Conservation (phyloP, 2,113 vertebrate genomes). For the Poecilia latipinna region DNA sequence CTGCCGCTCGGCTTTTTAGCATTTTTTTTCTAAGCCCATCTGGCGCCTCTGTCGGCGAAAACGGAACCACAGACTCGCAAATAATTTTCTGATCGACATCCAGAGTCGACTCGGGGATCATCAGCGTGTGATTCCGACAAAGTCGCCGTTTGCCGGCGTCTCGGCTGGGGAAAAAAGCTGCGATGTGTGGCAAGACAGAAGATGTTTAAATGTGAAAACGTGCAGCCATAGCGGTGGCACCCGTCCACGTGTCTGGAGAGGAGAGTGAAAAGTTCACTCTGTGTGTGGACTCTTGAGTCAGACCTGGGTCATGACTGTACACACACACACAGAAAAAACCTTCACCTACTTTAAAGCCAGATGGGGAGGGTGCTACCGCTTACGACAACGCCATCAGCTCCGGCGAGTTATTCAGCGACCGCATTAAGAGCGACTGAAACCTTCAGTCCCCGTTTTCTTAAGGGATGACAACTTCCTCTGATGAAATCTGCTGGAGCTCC, state of each 20-base stretch:
- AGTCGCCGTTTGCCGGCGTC: slow-evolving; percentile 40
- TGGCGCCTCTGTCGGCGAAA: slow-evolving; percentile 8
- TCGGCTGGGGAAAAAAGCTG: slow-evolving; percentile 5
- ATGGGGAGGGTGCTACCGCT: slow-evolving; percentile 51
- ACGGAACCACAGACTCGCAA: slow-evolving; percentile 45
- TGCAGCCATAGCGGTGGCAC: slow-evolving; percentile 17
- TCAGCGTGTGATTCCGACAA: slow-evolving; percentile 8
- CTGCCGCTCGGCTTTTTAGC: not conserved
- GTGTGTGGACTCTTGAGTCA: slow-evolving; percentile 62
- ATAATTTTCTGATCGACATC: slow-evolving; percentile 23
- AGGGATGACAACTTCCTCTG: slow-evolving; percentile 46
- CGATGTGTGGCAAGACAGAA: slow-evolving; percentile 21
- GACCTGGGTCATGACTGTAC: slow-evolving; percentile 40
- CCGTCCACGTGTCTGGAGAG: slow-evolving; percentile 16
- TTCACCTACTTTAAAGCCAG: slow-evolving; percentile 51
- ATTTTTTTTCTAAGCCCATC: not conserved
- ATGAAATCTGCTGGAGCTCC: slow-evolving; percentile 32
- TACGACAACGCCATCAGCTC: slow-evolving; percentile 34
- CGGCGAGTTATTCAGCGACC: slow-evolving; percentile 48
- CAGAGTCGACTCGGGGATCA: slow-evolving; percentile 35
- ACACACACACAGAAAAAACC: not conserved
- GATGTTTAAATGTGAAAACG: slow-evolving; percentile 30
- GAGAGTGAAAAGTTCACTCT: slow-evolving; percentile 63
- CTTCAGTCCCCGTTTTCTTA: not conserved
- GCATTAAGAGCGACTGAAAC: slow-evolving; percentile 31